Evolutionary conservation across 2,113 vertebrate species (phyloP).

Genomic region (Centrocercus urophasianus): DNA sequence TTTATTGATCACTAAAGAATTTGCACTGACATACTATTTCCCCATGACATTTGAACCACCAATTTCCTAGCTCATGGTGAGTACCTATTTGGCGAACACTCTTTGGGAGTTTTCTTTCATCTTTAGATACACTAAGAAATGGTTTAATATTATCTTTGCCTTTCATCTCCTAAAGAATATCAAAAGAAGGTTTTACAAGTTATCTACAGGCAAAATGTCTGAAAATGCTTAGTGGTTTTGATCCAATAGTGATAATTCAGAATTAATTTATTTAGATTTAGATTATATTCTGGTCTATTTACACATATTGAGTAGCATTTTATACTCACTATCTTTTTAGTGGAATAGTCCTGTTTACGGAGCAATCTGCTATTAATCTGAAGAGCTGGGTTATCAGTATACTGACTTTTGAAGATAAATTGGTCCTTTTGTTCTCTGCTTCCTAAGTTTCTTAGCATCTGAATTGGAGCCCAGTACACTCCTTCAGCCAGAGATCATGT

Average conservation of each 20-base stretch:
- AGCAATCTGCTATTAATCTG: not conserved
- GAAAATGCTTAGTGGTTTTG: not conserved
- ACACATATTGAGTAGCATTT: not conserved
- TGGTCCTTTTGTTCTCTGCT: not conserved
- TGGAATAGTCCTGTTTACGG: not conserved
- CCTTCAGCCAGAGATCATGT: not conserved
- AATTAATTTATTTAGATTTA: not conserved
- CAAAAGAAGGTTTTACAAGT: not conserved
- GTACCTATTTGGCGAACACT: constrained; percentile 16
- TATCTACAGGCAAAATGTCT: not conserved
- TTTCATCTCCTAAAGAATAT: not conserved
- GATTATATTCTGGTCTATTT: not conserved
- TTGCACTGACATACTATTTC: constrained; percentile 79
- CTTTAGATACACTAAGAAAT: not conserved
- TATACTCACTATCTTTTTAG: not conserved
- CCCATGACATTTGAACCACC: constrained; percentile 68
- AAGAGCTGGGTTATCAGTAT: not conserved
- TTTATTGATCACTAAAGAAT: constrained; percentile 81
- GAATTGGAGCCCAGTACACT: constrained; percentile 7
- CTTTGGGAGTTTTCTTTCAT: constrained; percentile 19
- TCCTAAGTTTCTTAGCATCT: constrained; percentile 10
- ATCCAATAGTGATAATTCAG: not conserved
- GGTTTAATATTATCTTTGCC: not conserved
- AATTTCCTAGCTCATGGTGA: constrained; percentile 37
- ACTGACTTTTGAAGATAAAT: not conserved